Percentiles rank a stretch among this genome's conserved stretches.
These are phyloP conservation scores for Pogonognathellus flavescens DNA, from an alignment of 1,140 invertebrate species.

Conservation along the genomic window DNA sequence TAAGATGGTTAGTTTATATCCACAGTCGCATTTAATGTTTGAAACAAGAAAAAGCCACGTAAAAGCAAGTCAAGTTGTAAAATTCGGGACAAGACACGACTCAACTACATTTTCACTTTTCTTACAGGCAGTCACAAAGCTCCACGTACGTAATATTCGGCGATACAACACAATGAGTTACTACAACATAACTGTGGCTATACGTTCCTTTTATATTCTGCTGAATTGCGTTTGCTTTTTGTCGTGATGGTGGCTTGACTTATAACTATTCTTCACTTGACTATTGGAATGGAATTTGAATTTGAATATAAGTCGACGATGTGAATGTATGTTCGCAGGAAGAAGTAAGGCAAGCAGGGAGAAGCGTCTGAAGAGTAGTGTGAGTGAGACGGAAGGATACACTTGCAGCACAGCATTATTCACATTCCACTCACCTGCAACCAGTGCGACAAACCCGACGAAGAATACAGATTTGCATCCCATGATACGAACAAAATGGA, in stretches of 20 bases:
- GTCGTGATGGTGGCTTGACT: background rate
- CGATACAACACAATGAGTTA: background rate
- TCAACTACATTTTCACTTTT: background rate
- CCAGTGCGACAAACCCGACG: conserved; percentile 66
- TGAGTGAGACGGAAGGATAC: conserved; percentile 27
- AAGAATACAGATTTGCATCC: conserved; percentile 67
- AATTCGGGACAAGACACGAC: background rate
- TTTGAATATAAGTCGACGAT: background rate
- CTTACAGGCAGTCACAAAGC: background rate
- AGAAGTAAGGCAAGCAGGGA: background rate
- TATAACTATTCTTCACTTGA: background rate
- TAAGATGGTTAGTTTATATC: conserved; percentile 15
- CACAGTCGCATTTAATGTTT: background rate
- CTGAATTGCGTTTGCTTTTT: background rate
- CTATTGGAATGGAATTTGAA: conserved; percentile 10
- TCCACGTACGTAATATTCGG: background rate
- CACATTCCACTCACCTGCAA: conserved; percentile 60
- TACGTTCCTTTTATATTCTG: background rate
- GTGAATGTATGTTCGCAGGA: background rate
- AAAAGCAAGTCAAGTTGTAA: background rate
- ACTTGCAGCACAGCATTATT: conserved; percentile 18
- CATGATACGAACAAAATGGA: conserved; percentile 67
- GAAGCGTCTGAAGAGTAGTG: background rate
- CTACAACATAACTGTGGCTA: background rate
- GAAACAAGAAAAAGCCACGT: conserved; percentile 5